Evolutionary conservation across 1,140 invertebrate species (phyloP).

Genomic region (Zophobas atratus): DNA sequence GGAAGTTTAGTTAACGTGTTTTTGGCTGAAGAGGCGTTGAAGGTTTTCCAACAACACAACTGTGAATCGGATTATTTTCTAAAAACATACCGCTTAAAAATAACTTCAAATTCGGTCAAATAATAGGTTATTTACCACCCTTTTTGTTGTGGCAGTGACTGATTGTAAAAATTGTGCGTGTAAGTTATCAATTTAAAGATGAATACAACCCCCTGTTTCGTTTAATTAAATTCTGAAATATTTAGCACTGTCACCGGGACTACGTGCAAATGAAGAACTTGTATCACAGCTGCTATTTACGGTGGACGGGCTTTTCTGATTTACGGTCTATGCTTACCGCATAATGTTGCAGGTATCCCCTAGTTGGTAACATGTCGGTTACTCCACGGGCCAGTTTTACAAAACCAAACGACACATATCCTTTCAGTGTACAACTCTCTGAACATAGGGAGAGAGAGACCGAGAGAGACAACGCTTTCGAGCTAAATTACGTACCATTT

Average conservation of each 20-base stretch:
- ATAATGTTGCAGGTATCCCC: constrained; percentile 42
- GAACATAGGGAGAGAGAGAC: constrained; percentile 9
- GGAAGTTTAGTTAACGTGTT: too few species aligned
- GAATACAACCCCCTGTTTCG: neutral
- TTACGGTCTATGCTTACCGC: constrained; percentile 44
- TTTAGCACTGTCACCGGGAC: neutral
- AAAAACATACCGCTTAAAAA: too few species aligned
- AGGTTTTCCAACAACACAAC: too few species aligned
- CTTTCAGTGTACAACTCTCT: neutral
- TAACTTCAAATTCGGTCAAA: too few species aligned
- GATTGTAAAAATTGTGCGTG: too few species aligned
- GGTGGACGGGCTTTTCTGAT: constrained; percentile 39
- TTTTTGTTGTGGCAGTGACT: too few species aligned
- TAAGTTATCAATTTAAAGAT: neutral
- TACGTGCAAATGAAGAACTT: constrained; percentile 42
- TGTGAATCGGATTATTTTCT: too few species aligned
- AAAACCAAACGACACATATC: neutral
- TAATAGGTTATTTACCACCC: too few species aligned
- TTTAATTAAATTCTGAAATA: constrained; percentile 24
- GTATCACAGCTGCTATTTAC: constrained; percentile 45
- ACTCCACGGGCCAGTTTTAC: constrained; percentile 31
- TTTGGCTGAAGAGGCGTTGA: too few species aligned
- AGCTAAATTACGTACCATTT: constrained; percentile 35
- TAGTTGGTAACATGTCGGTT: constrained; percentile 39
- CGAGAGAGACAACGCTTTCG: neutral